phyloP scores from a whole-genome alignment of 2,113 vertebrate genomes.

The Labeo catla region DNA sequence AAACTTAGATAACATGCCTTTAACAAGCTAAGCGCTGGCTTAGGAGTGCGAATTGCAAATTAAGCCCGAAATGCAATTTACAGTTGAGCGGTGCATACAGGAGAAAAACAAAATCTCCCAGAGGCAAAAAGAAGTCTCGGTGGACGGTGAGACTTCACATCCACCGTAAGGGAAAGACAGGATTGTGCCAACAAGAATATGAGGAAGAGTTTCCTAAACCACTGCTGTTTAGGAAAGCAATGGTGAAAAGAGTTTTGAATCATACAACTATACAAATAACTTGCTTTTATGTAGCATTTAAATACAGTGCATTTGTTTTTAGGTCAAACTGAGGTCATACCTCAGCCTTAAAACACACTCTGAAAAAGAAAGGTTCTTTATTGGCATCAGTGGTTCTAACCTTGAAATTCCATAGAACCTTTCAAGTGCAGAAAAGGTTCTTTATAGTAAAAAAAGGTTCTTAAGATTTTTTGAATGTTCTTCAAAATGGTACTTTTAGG shows the following conservation, averaged over 20 bases:
- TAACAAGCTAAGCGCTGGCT: neutral
- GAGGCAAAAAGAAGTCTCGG: conserved; percentile 46
- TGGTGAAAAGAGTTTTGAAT: conserved; percentile 21
- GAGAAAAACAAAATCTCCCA: conserved; percentile 49
- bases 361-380: too few species aligned
- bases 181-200: neutral
- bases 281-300: neutral
- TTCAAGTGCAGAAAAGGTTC: too few species aligned
- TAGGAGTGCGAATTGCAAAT: conserved; percentile 10
- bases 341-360: neutral
- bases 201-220: neutral
- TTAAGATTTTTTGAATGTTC: too few species aligned
- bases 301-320: neutral
- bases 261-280: conserved; percentile 15
- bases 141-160: conserved; percentile 15
- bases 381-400: too few species aligned
- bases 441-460: too few species aligned
- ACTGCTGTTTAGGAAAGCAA: neutral
- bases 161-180: neutral
- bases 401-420: too few species aligned
- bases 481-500: too few species aligned
- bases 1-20: neutral
- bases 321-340: neutral
- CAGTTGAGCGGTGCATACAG: conserved; percentile 20
- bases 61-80: conserved; percentile 17